Conservation (phyloP, 30 jellyfish, hydroid and myxozoan genomes). For the Hydra vulgaris region DNA sequence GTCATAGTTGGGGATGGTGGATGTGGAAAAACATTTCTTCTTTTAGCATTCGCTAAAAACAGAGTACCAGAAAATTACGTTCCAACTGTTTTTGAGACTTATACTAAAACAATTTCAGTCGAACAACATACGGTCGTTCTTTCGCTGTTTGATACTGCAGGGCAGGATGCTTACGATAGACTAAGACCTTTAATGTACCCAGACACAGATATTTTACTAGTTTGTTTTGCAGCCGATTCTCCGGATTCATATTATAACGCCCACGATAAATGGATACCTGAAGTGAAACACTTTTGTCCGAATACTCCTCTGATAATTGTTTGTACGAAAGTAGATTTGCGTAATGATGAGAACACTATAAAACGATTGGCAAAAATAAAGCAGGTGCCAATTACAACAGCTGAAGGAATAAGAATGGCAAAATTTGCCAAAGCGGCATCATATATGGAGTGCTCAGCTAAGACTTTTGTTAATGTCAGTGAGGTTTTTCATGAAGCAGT, state of each 20-base stretch:
- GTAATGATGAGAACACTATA: slow-evolving; percentile 75
- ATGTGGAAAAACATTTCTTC: slow-evolving; percentile 94
- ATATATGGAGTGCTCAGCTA: slow-evolving; percentile 87
- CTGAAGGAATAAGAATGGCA: slow-evolving; percentile 75
- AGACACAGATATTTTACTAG: slow-evolving; percentile 89
- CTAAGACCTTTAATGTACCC: slow-evolving; percentile 96
- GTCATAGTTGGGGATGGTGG: slow-evolving; percentile 99
- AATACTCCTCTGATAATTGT: slow-evolving; percentile 87
- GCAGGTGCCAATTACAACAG: slow-evolving; percentile 84
- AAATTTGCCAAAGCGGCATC: slow-evolving; percentile 72
- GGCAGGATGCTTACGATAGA: slow-evolving; percentile 98
- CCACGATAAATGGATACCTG: slow-evolving; percentile 99
- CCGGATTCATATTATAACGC: slow-evolving; percentile 86
- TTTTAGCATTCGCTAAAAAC: slow-evolving; percentile 66
- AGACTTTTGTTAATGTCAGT: slow-evolving; percentile 60
- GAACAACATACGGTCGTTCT: slow-evolving; percentile 71
- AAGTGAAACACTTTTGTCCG: slow-evolving; percentile 96
- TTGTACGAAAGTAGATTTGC: slow-evolving; percentile 82
- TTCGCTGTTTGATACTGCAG: slow-evolving; percentile 98
- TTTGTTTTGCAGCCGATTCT: slow-evolving; percentile 86
- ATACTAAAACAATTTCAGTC: slow-evolving; percentile 72
- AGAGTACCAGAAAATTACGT: slow-evolving; percentile 88
- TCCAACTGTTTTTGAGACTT: slow-evolving; percentile 97
- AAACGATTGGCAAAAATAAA: slow-evolving; percentile 56
- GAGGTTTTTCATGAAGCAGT: slow-evolving; percentile 90